Evolutionary conservation across 2,113 vertebrate genomes (phyloP).

Genomic region (Mystacornis crossleyi): DNA sequence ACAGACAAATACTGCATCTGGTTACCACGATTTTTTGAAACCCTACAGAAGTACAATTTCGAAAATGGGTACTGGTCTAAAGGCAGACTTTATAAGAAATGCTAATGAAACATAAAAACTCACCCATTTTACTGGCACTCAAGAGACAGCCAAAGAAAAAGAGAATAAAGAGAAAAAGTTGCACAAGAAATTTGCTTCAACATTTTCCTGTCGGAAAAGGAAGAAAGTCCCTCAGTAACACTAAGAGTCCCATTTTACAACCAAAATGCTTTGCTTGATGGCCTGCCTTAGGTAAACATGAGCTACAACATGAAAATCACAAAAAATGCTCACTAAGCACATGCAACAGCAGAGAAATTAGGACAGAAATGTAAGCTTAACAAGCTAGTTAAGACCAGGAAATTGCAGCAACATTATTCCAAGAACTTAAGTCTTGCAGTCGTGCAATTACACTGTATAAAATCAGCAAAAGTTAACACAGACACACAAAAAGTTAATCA

Average conservation of each 20-base stretch:
- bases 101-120: conserved; percentile 52
- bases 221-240: background rate
- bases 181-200: background rate
- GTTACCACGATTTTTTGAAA: conserved; percentile 73
- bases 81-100: conserved; percentile 63
- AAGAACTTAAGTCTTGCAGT: background rate
- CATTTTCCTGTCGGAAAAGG: background rate
- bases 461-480: too few species aligned
- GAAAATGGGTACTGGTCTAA: conserved; percentile 60
- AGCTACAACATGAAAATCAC: background rate
- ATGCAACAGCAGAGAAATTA: background rate
- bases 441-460: too few species aligned
- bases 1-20: conserved; percentile 76
- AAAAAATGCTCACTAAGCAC: background rate
- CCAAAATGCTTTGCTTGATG: background rate
- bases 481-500: too few species aligned
- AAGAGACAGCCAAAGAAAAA: background rate
- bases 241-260: background rate
- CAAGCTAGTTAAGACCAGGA: background rate
- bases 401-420: background rate
- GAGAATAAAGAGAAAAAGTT: background rate
- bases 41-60: conserved; percentile 57
- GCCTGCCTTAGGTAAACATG: background rate
- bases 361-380: background rate
- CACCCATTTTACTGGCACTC: conserved; percentile 18